Evolutionary conservation across 2,113 vertebrate species (phyloP), one percentile per base, ranked within the genome.

Genomic region (Bagarius yarrelli): DNA sequence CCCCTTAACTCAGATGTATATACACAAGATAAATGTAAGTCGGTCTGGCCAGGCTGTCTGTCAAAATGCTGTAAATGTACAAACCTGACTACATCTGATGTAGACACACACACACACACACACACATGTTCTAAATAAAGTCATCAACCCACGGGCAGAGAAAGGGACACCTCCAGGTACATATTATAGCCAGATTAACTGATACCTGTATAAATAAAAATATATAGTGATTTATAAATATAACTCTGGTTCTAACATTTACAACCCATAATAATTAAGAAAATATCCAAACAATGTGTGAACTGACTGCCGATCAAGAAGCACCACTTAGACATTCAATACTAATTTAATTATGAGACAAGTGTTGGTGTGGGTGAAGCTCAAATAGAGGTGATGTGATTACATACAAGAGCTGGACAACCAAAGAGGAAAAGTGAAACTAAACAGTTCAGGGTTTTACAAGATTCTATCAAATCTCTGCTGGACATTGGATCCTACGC

Each of bases 211-310:
- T 18, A 55, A 4, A 4, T 44, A 50, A 69, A 47, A 25, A 25
- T 40, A 47, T 14, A 67, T 21, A 36, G 21, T 8, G 13, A 15
- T 69, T 69, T 15, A 69, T 9, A 47, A 25, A 23, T 69, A 47
- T n/a, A 70, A 27, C 19, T 50, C 2, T 44, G 21, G 23, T 21
- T n/a, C 19, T 8, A 30, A 18, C 34, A 9, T 64, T 36, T 32
- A 19, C 32, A 0, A 18, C 15, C 23, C 14, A 12, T 21, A 74
- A 34, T 9, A 56, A 4, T 18, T 56, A 67, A 84, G 94, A 94
- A 94, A 91, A 92, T 92, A 95, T 95, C 95, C 95, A 94, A 95
- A 95, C 94, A 96, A 95, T 95, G 95, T 94, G 95, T 95, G 1
- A 92, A 93, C 93, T 95, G 84, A 82, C 76, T 82, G 94, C 92